These are phyloP conservation scores for Drosophila rufa DNA, from an alignment of 1,140 invertebrate species.

Conservation along the genomic window DNA sequence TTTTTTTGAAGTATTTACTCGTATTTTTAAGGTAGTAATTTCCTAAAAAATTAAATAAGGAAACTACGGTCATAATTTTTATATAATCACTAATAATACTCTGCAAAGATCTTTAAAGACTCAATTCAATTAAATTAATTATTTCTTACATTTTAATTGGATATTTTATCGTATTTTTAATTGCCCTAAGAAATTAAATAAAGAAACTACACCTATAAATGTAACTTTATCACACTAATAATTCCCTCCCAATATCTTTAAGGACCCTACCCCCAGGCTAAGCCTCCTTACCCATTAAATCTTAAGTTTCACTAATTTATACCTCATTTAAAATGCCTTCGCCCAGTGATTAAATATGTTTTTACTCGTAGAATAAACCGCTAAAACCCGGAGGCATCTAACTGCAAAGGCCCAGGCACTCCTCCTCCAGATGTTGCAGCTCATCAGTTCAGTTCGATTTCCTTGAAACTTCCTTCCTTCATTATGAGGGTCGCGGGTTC, in stretches of 20 bases:
- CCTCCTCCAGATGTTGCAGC: not conserved
- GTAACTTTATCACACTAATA: too few species aligned
- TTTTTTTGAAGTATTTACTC: not conserved
- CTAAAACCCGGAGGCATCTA: slow-evolving; percentile 48
- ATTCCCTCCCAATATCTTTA: not conserved
- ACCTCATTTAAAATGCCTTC: slow-evolving; percentile 2
- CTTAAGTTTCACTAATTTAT: slow-evolving; percentile 10
- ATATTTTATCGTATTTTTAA: too few species aligned
- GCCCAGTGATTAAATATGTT: slow-evolving; percentile 3
- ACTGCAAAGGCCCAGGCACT: slow-evolving; percentile 38
- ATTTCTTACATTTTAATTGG: too few species aligned
- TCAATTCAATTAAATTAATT: too few species aligned
- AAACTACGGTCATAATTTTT: not conserved
- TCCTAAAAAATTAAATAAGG: not conserved
- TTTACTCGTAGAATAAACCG: slow-evolving; percentile 17
- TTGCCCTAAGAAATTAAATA: too few species aligned
- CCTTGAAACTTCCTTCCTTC: not conserved
- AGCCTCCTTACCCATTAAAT: not conserved
- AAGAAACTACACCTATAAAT: not conserved
- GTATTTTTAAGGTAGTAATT: too few species aligned
- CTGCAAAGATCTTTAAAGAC: too few species aligned
- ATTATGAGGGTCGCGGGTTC: slow-evolving; percentile 57
- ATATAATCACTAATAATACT: too few species aligned
- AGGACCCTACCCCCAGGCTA: not conserved
- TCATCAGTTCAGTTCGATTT: not conserved